phyloP scores from a whole-genome alignment of 1,140 invertebrate genomes.

The Sminthurinus signatus region DNA sequence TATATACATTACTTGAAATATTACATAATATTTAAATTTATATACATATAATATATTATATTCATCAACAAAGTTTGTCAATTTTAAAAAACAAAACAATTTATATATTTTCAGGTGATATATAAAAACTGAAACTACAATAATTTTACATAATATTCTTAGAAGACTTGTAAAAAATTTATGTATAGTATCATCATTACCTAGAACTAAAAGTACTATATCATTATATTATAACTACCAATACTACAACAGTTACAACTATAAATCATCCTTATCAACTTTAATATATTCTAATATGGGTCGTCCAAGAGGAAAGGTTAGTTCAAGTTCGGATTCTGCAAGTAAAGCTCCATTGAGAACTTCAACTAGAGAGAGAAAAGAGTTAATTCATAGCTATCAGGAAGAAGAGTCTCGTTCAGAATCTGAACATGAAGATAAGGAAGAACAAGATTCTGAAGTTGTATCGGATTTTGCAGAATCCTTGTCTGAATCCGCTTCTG shows the following conservation, averaged over 20 bases:
- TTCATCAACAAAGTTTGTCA: too few species aligned
- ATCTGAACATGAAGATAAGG: slow-evolving; percentile 15
- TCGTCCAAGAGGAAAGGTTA: slow-evolving; percentile 10
- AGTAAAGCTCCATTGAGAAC: slow-evolving; percentile 1
- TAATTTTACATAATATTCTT: too few species aligned
- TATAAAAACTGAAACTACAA: too few species aligned
- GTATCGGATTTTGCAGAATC: slow-evolving; percentile 10
- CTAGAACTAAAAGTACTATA: too few species aligned
- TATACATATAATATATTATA: too few species aligned
- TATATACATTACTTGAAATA: too few species aligned
- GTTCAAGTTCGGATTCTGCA: not conserved
- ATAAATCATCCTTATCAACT: not conserved
- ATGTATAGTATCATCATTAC: too few species aligned
- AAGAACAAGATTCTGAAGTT: slow-evolving; percentile 2
- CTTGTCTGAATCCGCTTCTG: slow-evolving; percentile 15
- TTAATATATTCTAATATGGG: slow-evolving; percentile 7
- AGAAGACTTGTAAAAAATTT: too few species aligned
- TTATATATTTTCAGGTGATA: too few species aligned
- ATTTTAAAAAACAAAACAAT: too few species aligned
- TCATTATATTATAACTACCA: too few species aligned
- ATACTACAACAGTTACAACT: not conserved
- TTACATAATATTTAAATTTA: too few species aligned
- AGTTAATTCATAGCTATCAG: slow-evolving; percentile 13
- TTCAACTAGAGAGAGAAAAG: slow-evolving; percentile 12
- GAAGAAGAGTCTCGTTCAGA: slow-evolving; percentile 1